These are phyloP conservation scores for Drosophila maculinotata DNA, from an alignment of 2,888 invertebrate species.

Conservation along the genomic window DNA sequence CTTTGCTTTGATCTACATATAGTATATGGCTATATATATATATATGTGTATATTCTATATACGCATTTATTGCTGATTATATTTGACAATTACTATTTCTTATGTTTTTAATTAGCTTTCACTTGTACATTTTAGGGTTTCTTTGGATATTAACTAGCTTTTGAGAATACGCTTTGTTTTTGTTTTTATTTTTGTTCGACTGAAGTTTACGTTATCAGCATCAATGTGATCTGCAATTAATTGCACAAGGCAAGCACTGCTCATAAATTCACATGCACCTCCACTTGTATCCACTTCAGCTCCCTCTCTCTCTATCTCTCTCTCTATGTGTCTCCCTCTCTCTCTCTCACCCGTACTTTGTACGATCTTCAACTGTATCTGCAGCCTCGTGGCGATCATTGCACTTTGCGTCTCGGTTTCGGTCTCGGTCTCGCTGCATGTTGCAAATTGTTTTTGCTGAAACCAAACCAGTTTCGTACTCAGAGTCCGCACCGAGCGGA, in stretches of 20 bases:
- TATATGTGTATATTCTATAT: no score
- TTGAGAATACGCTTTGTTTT: no score
- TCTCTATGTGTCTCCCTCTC: background rate
- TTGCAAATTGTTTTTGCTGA: conserved; percentile 61
- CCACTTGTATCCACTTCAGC: conserved; percentile 1
- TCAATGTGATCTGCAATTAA: conserved; percentile 9
- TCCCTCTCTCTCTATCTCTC: background rate
- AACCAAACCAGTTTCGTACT: conserved; percentile 69
- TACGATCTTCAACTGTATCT: conserved; percentile 29
- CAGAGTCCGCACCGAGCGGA: conserved; percentile 13
- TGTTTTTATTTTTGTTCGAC: background rate
- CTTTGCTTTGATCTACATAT: conserved; percentile 7
- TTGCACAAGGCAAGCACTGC: background rate
- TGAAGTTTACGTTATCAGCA: background rate
- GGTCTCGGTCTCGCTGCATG: conserved; percentile 53
- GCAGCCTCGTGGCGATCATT: conserved; percentile 75
- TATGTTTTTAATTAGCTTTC: background rate
- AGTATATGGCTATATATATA: background rate
- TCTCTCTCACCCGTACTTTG: background rate
- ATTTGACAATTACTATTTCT: background rate
- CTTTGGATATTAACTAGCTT: no score
- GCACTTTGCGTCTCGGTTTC: conserved; percentile 66
- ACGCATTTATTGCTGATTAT: no score
- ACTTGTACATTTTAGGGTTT: background rate
- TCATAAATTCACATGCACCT: conserved; percentile 14